Base-by-base conservation (phyloP, 2,888 invertebrate genomes). In the Sepiola atlantica region DNA sequence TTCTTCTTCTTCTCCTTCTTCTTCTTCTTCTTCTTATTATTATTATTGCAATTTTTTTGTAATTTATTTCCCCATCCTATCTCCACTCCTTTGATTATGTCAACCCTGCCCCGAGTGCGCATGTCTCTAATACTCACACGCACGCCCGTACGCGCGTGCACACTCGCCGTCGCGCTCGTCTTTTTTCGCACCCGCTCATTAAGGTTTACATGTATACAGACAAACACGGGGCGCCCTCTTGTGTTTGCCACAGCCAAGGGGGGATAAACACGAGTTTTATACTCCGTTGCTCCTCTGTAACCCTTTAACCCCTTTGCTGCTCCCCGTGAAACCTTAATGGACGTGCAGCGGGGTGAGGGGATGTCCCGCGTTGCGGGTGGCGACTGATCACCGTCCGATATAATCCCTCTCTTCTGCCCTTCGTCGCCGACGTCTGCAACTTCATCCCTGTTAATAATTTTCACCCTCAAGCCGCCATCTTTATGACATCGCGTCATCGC, bases 241-340 rank as follows among this genome's bases (percentile, higher is more conserved):
- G 77, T 77, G 77, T n/a, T 77, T 77, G 77, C 77, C 77, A 77
- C 77, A 77, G 77, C 77, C 77, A 77, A 77, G 77, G 77, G 45
- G 77, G 77, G 32, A 77, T 77, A 77, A 77, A 77, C 77, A 77
- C n/a, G 18, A 32, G n/a, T 77, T 77, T 32, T 77, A 77, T 32
- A n/a, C 77, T 77, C n/a, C 77, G n/a, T 32, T 77, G 77, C 77
- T 32, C 77, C 32, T n/a, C 77, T 32, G n/a, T 18, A 77, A 12
- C 20, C n/a, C 77, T 12, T n/a, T 32, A 61, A 28, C 77, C 77
- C 77, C n/a, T n/a, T 32, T 77, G 2, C n/a, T 77, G 12, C 21
- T 32, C 1, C 32, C n/a, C n/a, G 77, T 16, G 32, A 77, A n/a
- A 77, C 77, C n/a, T 32, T 77, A 77, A 77, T 77, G 77, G 77